A percentile compares a stretch with the other conserved stretches of the same genome.
Conservation (phyloP, 2,888 invertebrate species). For the Entomobrya proxima region DNA sequence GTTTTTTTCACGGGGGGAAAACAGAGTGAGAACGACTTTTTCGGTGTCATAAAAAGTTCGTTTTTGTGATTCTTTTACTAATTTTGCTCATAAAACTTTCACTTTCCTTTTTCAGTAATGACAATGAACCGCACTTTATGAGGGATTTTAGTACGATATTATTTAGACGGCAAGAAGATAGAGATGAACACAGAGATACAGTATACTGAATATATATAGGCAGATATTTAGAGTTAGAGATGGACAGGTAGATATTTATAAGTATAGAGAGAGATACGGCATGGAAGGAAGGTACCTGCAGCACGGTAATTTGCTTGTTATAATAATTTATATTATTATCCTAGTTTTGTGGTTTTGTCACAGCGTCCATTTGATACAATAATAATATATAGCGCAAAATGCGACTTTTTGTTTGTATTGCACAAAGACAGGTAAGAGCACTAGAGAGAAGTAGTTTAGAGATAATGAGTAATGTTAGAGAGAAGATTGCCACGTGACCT, state of each 20-base stretch:
- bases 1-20: background rate
- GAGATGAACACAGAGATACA: constrained; percentile 1
- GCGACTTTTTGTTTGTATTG: background rate
- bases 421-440: background rate
- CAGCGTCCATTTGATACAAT: constrained; percentile 16
- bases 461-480: background rate
- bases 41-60: background rate
- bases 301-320: background rate
- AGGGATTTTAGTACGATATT: background rate
- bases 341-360: constrained; percentile 1
- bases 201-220: background rate
- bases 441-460: background rate
- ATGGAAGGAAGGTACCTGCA: constrained; percentile 67
- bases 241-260: background rate
- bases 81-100: background rate
- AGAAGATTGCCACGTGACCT: constrained; percentile 60
- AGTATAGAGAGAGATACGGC: constrained; percentile 44
- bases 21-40: background rate
- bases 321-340: constrained; percentile 9
- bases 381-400: constrained; percentile 1
- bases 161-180: constrained; percentile 8
- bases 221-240: constrained; percentile 8
- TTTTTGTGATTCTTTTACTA: background rate
- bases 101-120: background rate
- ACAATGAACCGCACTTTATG: constrained; percentile 7